Evolutionary conservation across 2,113 vertebrate species (phyloP).

Genomic region (Gasterosteus nipponicus): DNA sequence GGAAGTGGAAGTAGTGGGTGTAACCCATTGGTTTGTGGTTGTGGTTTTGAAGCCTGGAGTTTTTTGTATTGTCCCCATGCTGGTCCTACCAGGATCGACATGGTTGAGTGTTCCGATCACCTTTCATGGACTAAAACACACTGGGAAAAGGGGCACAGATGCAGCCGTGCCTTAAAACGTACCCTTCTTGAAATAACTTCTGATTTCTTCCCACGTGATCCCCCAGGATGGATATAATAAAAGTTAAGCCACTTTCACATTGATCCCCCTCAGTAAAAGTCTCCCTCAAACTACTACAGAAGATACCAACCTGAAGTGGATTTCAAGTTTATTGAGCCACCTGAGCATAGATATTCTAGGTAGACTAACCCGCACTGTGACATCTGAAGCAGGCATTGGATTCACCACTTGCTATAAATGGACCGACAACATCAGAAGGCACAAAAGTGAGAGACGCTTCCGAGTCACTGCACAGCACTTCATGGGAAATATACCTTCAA

Average conservation of each 20-base stretch:
- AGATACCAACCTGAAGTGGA: conserved; percentile 16
- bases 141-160: too few relatives aligned
- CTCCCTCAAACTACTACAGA: conserved; percentile 16
- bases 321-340: conserved; percentile 57
- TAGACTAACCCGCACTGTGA: conserved; percentile 23
- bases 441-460: conserved; percentile 67
- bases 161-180: too few relatives aligned
- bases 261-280: background rate
- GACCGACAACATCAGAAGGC: conserved; percentile 47
- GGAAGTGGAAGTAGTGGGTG: background rate
- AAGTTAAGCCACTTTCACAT: background rate
- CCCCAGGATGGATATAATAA: background rate
- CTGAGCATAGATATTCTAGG: conserved; percentile 60
- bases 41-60: background rate
- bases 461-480: conserved; percentile 70
- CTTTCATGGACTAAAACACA: too few relatives aligned
- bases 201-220: too few relatives aligned
- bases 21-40: background rate
- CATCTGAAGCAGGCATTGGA: conserved; percentile 38
- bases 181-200: background rate
- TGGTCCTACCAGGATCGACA: background rate
- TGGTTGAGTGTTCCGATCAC: background rate
- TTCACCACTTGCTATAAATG: conserved; percentile 59
- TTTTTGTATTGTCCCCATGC: background rate
- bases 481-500: conserved; percentile 74